Conservation (phyloP, 2,888 invertebrate species). For the Pyrgus malvae region DNA sequence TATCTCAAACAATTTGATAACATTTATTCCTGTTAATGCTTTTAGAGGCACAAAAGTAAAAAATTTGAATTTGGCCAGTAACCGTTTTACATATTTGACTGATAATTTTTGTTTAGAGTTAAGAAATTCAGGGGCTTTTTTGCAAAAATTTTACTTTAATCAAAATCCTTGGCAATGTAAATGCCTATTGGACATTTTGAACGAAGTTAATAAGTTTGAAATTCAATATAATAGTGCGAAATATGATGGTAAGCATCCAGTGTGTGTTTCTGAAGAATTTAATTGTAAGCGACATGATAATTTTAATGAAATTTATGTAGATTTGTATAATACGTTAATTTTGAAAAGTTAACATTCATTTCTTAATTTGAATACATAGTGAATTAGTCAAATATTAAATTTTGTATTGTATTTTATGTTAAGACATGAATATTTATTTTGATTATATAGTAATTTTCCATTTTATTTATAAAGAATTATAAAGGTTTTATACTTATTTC, state of each 20-base stretch:
- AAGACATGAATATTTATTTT: too few species aligned
- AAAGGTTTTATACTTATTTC: too few species aligned
- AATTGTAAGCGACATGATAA: conserved; percentile 53
- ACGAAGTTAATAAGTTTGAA: conserved; percentile 53
- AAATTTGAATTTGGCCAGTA: conserved; percentile 58
- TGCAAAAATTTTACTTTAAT: conserved; percentile 60
- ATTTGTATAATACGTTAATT: conserved; percentile 46
- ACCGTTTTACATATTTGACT: conserved; percentile 59
- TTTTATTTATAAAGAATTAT: too few species aligned
- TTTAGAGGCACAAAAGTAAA: conserved; percentile 55
- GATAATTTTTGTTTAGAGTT: conserved; percentile 65
- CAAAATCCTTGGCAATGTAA: conserved; percentile 73
- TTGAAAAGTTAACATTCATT: background rate
- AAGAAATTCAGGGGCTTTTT: conserved; percentile 51
- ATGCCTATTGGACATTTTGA: conserved; percentile 56
- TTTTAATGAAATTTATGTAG: conserved; percentile 48
- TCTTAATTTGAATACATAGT: background rate
- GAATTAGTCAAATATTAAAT: too few species aligned
- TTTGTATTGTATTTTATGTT: too few species aligned
- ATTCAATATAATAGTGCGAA: conserved; percentile 53
- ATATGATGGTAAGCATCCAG: conserved; percentile 54
- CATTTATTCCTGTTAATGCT: conserved; percentile 53
- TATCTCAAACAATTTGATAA: conserved; percentile 57
- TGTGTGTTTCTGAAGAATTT: conserved; percentile 57
- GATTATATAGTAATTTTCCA: too few species aligned